These are phyloP conservation scores for Galeopsomyia nigrocyanea DNA, from an alignment of 2,888 invertebrate species.

Conservation along the genomic window DNA sequence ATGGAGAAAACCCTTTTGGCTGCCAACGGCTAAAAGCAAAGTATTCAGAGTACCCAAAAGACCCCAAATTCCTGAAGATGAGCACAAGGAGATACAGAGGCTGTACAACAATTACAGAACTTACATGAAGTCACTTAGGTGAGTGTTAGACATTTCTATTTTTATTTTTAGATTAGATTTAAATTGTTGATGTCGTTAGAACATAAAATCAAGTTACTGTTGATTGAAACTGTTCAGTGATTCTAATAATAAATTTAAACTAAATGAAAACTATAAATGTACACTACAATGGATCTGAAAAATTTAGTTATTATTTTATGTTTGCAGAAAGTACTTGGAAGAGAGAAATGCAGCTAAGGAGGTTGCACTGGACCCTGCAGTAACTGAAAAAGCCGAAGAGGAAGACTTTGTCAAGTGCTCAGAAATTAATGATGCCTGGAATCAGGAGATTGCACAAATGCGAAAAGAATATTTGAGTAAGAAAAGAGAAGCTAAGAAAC, in stretches of 20 bases:
- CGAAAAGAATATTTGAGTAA: constrained; percentile 73
- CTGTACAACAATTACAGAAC: constrained; percentile 80
- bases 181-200: neutral
- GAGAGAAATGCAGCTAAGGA: constrained; percentile 12
- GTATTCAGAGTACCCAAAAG: constrained; percentile 78
- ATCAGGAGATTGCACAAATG: constrained; percentile 73
- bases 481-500: constrained; percentile 70
- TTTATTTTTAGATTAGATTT: neutral
- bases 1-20: constrained; percentile 81
- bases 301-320: constrained; percentile 15
- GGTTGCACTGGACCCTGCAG: constrained; percentile 18
- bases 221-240: no score
- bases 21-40: constrained; percentile 86
- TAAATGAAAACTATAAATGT: constrained; percentile 11
- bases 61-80: constrained; percentile 74
- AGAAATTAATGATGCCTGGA: constrained; percentile 80
- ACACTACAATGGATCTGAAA: constrained; percentile 12
- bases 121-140: constrained; percentile 71
- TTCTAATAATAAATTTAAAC: constrained; percentile 3
- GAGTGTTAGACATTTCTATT: constrained; percentile 53
- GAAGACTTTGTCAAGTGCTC: constrained; percentile 76
- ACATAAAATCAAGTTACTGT: constrained; percentile 4
- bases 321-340: constrained; percentile 22
- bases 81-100: constrained; percentile 76
- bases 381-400: constrained; percentile 70